Base-by-base conservation (phyloP, 1,140 invertebrate species). In the Diorhabda sublineata region DNA sequence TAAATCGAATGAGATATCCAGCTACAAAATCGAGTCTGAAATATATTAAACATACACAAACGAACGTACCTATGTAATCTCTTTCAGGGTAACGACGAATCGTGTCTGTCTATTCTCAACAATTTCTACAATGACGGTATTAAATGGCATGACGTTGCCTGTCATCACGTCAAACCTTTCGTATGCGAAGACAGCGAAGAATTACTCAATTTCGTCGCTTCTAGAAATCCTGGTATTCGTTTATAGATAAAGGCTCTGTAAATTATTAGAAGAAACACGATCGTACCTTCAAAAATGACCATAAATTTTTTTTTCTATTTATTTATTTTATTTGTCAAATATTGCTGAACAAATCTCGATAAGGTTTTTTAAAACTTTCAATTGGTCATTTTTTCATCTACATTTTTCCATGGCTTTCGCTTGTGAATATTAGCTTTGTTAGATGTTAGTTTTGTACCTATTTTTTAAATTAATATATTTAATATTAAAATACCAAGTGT, bases 71-170 rank as follows among this genome's bases (percentile, higher is more conserved):
- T 63, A 44, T 68, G 73, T 69, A 45, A 47, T 67, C 66, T 68
- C 43, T 78, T 74, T 74, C 81, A 92, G 90, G 90, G 91, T 72
- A 94, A 94, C 73, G 93, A 95, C 76, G 94, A 95, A 83, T 94
- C 93, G 43, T 96, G 94, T 77, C 79, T 96, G 75, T 91, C 93
- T 41, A 92, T 95, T 72, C 81, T 96, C 74, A 96, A 95, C 84
- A 95, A 96, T 81, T 95, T 95, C 85, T 96, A 96, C 85, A 92
- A 93, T 76, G 94, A 96, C 77, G 94, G 94, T 47, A 86, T 94
- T 74, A 94, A 95, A 81, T 95, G 94, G 92, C 93, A 96, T 84
- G 93, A 95, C 78, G 92, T 95, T 9, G 93, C 93, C 65, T 95
- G 94, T 77, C 91, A 95, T 80, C 93, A 96, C 81, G 85, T 94